Evolutionary conservation across 2,888 invertebrate genomes (phyloP).

Genomic region (Melolontha melolontha): DNA sequence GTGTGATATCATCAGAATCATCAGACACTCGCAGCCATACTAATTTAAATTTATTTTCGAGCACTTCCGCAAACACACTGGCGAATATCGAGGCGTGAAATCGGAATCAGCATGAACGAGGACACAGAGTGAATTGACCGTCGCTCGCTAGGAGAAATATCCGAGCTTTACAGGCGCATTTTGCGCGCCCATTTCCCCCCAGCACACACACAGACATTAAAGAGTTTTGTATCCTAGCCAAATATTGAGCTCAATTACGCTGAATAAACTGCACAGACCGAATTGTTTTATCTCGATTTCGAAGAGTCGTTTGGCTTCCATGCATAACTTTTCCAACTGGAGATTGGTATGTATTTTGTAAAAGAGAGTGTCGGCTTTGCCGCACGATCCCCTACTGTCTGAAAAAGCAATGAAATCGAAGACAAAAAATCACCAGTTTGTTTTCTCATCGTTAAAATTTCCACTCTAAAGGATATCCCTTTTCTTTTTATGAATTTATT

Average conservation of each 20-base stretch:
- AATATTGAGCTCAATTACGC: slow-evolving; percentile 30
- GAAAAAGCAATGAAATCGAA: no score
- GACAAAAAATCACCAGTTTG: no score
- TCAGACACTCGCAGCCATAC: background rate
- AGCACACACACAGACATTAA: background rate
- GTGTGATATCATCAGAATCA: background rate
- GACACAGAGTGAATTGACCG: slow-evolving; percentile 14
- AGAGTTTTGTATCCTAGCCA: slow-evolving; percentile 16
- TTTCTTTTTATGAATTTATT: no score
- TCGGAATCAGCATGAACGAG: slow-evolving; percentile 1
- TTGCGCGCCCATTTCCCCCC: background rate
- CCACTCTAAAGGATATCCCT: no score
- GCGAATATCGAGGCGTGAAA: slow-evolving; percentile 9
- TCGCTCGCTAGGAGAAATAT: background rate
- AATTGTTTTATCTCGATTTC: slow-evolving; percentile 26
- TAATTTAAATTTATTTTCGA: slow-evolving; percentile 31
- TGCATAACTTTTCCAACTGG: background rate
- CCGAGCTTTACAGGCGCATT: background rate
- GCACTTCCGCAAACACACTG: slow-evolving; percentile 16
- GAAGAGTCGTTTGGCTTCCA: background rate
- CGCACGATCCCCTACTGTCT: no score
- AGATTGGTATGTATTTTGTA: no score
- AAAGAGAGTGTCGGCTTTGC: no score
- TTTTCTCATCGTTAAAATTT: no score
- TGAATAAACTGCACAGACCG: slow-evolving; percentile 19